phyloP scores from a whole-genome alignment of 2,888 invertebrate genomes.

The Congeria kusceri region DNA sequence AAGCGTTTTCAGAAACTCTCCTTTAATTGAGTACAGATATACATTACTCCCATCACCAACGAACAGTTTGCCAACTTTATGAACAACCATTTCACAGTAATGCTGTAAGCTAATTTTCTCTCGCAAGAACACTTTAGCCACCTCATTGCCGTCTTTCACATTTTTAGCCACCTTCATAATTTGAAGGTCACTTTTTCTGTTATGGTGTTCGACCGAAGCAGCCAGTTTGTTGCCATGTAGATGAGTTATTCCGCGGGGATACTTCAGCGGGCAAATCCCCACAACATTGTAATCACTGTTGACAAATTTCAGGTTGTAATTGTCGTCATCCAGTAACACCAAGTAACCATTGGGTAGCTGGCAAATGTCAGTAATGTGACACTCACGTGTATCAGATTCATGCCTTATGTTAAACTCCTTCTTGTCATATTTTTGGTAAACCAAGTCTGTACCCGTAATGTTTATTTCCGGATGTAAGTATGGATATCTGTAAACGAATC shows the following conservation, averaged over 20 bases:
- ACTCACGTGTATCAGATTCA: not conserved
- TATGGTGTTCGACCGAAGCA: not conserved
- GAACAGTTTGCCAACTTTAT: not conserved
- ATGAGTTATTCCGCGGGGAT: not conserved
- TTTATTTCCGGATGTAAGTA: not conserved
- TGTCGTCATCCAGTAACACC: not conserved
- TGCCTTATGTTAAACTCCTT: not conserved
- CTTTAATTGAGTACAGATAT: not conserved
- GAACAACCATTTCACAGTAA: slow-evolving; percentile 3
- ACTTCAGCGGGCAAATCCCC: slow-evolving; percentile 1
- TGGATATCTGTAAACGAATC: slow-evolving; percentile 4
- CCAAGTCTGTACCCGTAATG: not conserved
- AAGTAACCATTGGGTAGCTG: not conserved
- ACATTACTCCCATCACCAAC: slow-evolving; percentile 1
- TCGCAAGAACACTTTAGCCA: not conserved
- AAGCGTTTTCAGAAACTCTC: not conserved
- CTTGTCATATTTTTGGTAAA: not conserved
- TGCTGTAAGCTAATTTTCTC: not conserved
- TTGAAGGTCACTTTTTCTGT: not conserved
- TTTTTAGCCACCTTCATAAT: not conserved
- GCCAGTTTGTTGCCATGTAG: not conserved
- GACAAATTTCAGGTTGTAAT: slow-evolving; percentile 2
- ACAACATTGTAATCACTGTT: slow-evolving; percentile 1
- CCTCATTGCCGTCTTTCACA: not conserved
- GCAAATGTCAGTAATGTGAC: slow-evolving; percentile 5